Evolutionary conservation across 2,113 vertebrate species (phyloP).

Genomic region (Elephantulus edwardii): DNA sequence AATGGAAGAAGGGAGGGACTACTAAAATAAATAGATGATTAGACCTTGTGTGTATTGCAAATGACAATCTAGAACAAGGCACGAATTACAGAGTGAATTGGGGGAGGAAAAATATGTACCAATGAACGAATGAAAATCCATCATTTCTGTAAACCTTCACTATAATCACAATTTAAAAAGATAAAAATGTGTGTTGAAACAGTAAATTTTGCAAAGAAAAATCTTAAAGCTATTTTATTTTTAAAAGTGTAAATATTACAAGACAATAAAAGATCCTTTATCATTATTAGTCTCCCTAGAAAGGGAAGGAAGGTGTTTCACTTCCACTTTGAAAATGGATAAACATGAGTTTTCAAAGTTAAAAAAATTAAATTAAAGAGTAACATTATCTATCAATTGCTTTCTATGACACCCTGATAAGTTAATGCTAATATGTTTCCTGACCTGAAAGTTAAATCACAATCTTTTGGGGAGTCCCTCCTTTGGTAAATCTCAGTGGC

Average conservation of each 20-base stretch:
- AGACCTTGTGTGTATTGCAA: too few species aligned
- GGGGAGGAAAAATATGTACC: too few species aligned
- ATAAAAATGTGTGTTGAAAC: too few species aligned
- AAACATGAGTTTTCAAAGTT: not conserved
- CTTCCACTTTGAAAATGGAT: constrained; percentile 15
- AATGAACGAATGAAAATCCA: too few species aligned
- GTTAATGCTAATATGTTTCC: not conserved
- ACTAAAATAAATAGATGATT: too few species aligned
- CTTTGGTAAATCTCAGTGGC: not conserved
- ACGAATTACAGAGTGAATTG: too few species aligned
- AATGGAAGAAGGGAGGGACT: too few species aligned
- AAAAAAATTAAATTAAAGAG: not conserved
- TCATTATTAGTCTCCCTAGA: not conserved
- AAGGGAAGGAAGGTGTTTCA: not conserved
- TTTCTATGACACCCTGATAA: not conserved
- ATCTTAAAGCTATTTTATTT: constrained; percentile 12
- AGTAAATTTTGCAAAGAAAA: not conserved
- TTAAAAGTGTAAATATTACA: not conserved
- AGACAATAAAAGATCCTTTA: not conserved
- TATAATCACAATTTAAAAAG: too few species aligned
- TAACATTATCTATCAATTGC: not conserved
- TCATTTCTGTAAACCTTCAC: too few species aligned
- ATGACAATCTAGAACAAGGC: too few species aligned
- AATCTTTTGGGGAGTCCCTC: not conserved
- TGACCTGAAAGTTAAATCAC: not conserved